Evolutionary conservation across 2,888 invertebrate species (phyloP).

Genomic region (Andrena hattorfiana): DNA sequence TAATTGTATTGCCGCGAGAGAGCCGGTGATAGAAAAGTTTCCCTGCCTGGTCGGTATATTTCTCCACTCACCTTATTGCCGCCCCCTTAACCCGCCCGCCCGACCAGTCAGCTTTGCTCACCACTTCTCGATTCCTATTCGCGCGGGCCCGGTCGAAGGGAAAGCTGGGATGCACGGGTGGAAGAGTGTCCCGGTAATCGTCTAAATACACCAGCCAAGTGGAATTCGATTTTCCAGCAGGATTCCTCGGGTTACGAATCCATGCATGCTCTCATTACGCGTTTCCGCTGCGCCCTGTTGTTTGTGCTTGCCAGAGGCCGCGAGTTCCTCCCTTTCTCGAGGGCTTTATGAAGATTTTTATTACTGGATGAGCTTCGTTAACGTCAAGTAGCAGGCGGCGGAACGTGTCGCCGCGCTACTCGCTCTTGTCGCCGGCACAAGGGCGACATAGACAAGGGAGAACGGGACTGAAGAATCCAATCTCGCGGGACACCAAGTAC

Average conservation of each 20-base stretch:
- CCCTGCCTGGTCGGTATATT: slow-evolving; percentile 35
- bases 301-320: slow-evolving; percentile 30
- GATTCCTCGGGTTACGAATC: slow-evolving; percentile 50
- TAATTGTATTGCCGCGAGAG: slow-evolving; percentile 80
- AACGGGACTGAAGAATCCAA: slow-evolving; percentile 55
- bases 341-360: slow-evolving; percentile 53
- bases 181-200: slow-evolving; percentile 74
- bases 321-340: slow-evolving; percentile 29
- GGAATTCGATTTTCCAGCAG: slow-evolving; percentile 57
- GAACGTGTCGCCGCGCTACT: slow-evolving; percentile 48
- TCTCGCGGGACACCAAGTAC: slow-evolving; percentile 44
- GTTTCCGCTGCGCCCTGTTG: slow-evolving; percentile 21
- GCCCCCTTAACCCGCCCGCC: not conserved
- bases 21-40: slow-evolving; percentile 81
- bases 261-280: not conserved
- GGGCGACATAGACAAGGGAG: slow-evolving; percentile 45
- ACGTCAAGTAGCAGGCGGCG: slow-evolving; percentile 42
- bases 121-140: slow-evolving; percentile 65
- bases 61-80: slow-evolving; percentile 1
- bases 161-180: slow-evolving; percentile 57
- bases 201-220: slow-evolving; percentile 64
- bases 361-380: slow-evolving; percentile 62
- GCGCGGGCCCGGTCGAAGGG: slow-evolving; percentile 35
- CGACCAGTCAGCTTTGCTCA: slow-evolving; percentile 58
- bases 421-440: slow-evolving; percentile 39